Conservation (phyloP, 2,888 invertebrate species). For the Lasius fuliginosus region DNA sequence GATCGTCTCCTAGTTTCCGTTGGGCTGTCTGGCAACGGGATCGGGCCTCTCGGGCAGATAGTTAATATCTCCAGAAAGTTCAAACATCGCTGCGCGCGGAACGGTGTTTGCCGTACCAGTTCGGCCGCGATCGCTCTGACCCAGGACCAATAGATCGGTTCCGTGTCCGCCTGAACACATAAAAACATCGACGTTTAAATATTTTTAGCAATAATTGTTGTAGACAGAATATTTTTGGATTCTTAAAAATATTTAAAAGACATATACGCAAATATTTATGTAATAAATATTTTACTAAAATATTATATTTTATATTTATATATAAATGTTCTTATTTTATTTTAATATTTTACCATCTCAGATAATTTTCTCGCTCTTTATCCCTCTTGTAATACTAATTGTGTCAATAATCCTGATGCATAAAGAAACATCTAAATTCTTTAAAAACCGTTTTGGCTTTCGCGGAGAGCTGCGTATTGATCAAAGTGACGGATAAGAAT, state of each 20-base stretch:
- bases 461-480: background rate
- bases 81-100: constrained; percentile 89
- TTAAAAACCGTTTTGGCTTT: background rate
- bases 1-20: constrained; percentile 82
- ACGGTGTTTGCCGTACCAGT: constrained; percentile 91
- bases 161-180: constrained; percentile 89
- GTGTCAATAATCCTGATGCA: background rate
- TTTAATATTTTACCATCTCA: background rate
- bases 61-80: constrained; percentile 91
- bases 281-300: background rate
- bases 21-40: constrained; percentile 87
- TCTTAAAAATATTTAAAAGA: background rate
- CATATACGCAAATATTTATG: background rate
- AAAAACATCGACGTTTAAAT: constrained; percentile 13
- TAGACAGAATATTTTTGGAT: background rate
- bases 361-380: background rate
- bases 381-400: no score
- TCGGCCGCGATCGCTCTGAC: constrained; percentile 92
- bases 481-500: constrained; percentile 9
- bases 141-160: constrained; percentile 91
- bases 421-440: background rate
- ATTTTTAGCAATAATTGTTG: background rate
- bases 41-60: constrained; percentile 88
- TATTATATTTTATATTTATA: background rate
- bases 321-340: background rate